A percentile compares a stretch with the other conserved stretches of the same genome.
phyloP scores from a whole-genome alignment of 35 echinoderm and acorn worm genomes.

The Amphiura filiformis region DNA sequence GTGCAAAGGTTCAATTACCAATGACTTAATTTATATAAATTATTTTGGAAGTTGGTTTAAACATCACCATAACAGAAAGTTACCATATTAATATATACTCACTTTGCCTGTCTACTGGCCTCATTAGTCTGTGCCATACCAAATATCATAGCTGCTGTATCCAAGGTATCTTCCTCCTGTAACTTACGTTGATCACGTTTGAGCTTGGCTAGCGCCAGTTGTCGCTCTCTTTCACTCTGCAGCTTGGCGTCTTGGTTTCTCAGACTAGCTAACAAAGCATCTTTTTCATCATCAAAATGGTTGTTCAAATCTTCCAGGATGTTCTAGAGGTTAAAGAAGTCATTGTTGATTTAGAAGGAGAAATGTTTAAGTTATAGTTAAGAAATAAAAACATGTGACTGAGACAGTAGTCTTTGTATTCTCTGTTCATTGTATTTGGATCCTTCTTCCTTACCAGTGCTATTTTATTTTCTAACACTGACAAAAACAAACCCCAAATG shows the following conservation, averaged over 20 bases:
- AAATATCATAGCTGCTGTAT: conserved; percentile 80
- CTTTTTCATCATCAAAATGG: conserved; percentile 97
- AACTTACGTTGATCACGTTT: conserved; percentile 76
- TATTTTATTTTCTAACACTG: too few relatives aligned
- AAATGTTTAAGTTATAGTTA: neutral
- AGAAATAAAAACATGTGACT: neutral
- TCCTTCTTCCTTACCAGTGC: too few relatives aligned
- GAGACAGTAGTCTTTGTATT: too few relatives aligned
- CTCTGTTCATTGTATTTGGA: too few relatives aligned
- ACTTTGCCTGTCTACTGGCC: conserved; percentile 61
- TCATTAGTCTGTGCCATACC: conserved; percentile 86
- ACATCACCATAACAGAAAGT: too few relatives aligned
- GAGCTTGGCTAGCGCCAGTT: conserved; percentile 81
- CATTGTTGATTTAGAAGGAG: too few relatives aligned
- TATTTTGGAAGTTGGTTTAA: too few relatives aligned
- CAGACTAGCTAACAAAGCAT: conserved; percentile 73
- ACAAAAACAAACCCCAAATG: too few relatives aligned
- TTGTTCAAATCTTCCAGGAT: conserved; percentile 79
- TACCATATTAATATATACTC: too few relatives aligned
- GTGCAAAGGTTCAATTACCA: too few relatives aligned
- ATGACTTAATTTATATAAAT: too few relatives aligned
- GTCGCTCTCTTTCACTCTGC: conserved; percentile 67
- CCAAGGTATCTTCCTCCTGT: conserved; percentile 85
- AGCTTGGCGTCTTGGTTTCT: conserved; percentile 53
- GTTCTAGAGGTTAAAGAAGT: conserved; percentile 52